phyloP scores from a whole-genome alignment of 2,888 invertebrate genomes.

The Erebia aethiops region DNA sequence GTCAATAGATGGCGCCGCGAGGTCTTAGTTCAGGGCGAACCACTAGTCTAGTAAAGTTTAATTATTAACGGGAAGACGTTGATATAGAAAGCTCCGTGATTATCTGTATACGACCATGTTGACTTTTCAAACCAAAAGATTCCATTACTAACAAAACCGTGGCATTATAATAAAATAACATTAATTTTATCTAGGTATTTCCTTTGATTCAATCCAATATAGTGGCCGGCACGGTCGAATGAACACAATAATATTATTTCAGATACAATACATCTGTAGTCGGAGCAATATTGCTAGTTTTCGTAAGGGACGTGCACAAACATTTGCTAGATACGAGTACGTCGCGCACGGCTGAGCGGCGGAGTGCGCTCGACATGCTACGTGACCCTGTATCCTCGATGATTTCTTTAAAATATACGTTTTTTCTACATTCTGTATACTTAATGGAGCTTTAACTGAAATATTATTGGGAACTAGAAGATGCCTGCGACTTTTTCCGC shows the following conservation, averaged over 20 bases:
- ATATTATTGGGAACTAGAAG: background rate
- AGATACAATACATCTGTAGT: slow-evolving; percentile 27
- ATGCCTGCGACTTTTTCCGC: too few relatives aligned
- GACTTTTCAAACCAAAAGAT: background rate
- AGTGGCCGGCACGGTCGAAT: slow-evolving; percentile 9
- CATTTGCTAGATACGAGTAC: slow-evolving; percentile 50
- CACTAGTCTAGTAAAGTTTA: too few relatives aligned
- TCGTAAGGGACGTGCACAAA: slow-evolving; percentile 44
- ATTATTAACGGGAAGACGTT: too few relatives aligned
- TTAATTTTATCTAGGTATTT: slow-evolving; percentile 4
- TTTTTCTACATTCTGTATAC: background rate
- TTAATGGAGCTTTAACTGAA: too few relatives aligned
- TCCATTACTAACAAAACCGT: background rate
- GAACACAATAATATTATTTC: slow-evolving; percentile 22
- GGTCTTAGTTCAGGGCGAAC: too few relatives aligned
- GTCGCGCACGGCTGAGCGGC: slow-evolving; percentile 52
- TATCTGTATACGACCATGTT: too few relatives aligned
- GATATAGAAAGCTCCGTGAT: too few relatives aligned
- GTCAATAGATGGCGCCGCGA: too few relatives aligned
- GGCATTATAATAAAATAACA: background rate
- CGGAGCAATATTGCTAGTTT: slow-evolving; percentile 40
- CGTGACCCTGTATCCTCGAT: slow-evolving; percentile 52
- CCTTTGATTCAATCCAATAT: slow-evolving; percentile 22
- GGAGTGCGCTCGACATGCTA: slow-evolving; percentile 47
- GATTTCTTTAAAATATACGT: slow-evolving; percentile 15